Percentiles rank a stretch among this genome's conserved stretches.
Evolutionary conservation across 2,888 invertebrate genomes (phyloP).

Genomic region (Sphecodes monilicornis): DNA sequence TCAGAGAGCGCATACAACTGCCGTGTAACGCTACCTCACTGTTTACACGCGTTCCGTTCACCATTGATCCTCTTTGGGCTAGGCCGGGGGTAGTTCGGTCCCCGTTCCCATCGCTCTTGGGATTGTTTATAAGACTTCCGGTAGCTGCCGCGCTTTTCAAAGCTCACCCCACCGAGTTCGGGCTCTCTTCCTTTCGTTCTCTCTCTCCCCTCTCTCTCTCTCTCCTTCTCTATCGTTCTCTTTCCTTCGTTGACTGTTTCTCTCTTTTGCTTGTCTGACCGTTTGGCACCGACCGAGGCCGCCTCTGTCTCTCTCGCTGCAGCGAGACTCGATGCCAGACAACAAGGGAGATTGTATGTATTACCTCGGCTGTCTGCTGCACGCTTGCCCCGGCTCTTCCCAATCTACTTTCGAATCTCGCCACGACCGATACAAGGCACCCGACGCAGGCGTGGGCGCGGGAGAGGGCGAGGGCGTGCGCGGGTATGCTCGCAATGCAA

Average conservation of each 20-base stretch:
- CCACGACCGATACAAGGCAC: conserved; percentile 71
- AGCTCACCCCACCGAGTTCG: conserved; percentile 49
- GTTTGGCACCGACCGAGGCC: conserved; percentile 2
- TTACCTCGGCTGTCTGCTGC: conserved; percentile 78
- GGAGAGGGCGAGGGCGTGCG: not conserved
- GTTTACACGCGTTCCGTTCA: conserved; percentile 72
- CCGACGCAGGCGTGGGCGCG: conserved; percentile 17
- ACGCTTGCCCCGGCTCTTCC: conserved; percentile 74
- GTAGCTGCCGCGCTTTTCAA: conserved; percentile 76
- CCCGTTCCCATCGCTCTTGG: conserved; percentile 70
- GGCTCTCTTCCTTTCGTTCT: not conserved
- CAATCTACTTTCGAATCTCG: conserved; percentile 76
- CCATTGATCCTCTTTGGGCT: conserved; percentile 74
- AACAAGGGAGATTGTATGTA: conserved; percentile 79
- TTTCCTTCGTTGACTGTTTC: not conserved
- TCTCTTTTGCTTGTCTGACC: not conserved
- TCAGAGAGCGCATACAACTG: conserved; percentile 10
- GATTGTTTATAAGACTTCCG: conserved; percentile 81
- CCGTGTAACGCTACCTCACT: conserved; percentile 55
- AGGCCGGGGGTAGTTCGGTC: conserved; percentile 57
- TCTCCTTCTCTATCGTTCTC: not conserved
- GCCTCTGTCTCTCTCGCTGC: conserved; percentile 45
- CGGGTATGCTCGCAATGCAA: conserved; percentile 68
- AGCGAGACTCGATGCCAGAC: conserved; percentile 71
- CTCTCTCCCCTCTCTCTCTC: conserved; percentile 4